Evolutionary conservation across 2,113 vertebrate genomes (phyloP), one percentile per base, ranked within the genome.

Genomic region (Neogale vison): DNA sequence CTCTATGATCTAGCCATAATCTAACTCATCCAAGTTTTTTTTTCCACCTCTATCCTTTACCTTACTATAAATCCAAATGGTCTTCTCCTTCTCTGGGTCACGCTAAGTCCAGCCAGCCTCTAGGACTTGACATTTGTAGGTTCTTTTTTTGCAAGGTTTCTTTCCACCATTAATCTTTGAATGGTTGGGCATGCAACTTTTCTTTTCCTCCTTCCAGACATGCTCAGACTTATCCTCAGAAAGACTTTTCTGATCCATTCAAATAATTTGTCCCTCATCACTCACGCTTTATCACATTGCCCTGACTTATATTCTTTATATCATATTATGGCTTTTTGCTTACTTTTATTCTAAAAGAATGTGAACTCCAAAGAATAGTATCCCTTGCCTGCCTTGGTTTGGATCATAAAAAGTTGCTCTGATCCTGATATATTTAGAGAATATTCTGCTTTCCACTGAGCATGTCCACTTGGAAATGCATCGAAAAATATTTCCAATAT

Each of bases 381-480:
- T n/a, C 7, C 59, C 8, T 57, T 74, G 6, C 77, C 12, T 63
- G 21, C 9, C 18, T 90, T 76, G 72, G 15, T 20, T 57, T 52
- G 47, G 1, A 6, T 36, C 6, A 69, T 36, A 42, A 76, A 86
- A 86, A 50, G 8, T 69, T 65, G 7, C 5, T 69, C 4, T 36
- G 13, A 59, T 85, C 23, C 21, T 92, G n/a, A 92, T 39, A 59
- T 6, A 85, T 86, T 89, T 86, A 74, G 59, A 95, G 31, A 94
- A 80, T 18, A 12, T 72, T 79, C 77, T 95, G 34, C 74, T 91
- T 86, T 67, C 63, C 8, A 85, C 6, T 39, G n/a, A 95, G 83
- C 45, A 90, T n/a, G 42, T 67, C 76, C 10, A 47, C 36, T 72
- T 96, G 24, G 36, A 83, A 95, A 96, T 90, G 24, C 36, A 34